phyloP scores from a whole-genome alignment of 2,888 invertebrate genomes.

The Strigamia maritima region DNA sequence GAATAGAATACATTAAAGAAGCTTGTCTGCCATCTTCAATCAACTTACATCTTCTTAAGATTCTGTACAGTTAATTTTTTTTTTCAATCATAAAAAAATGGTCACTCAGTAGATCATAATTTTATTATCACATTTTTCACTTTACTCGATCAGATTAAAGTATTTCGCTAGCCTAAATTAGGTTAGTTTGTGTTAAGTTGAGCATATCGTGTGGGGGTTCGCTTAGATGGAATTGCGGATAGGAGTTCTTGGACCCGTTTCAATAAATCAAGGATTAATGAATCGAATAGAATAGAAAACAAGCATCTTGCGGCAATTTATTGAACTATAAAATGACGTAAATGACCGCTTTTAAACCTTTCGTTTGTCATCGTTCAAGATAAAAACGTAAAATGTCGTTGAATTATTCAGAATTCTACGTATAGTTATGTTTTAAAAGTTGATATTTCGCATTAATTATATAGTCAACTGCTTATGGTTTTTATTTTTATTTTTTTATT shows the following conservation, averaged over 20 bases:
- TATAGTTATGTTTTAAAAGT: neutral
- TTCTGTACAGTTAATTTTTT: neutral
- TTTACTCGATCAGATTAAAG: neutral
- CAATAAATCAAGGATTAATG: neutral
- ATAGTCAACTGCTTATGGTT: neutral
- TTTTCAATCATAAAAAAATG: neutral
- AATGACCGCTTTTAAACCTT: neutral
- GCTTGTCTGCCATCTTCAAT: neutral
- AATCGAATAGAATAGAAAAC: neutral
- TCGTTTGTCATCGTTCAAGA: neutral
- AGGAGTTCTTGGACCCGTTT: neutral
- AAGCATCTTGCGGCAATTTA: neutral
- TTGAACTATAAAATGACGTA: neutral
- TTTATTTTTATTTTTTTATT: neutral
- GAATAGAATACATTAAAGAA: neutral
- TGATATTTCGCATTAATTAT: neutral
- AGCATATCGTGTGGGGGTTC: neutral
- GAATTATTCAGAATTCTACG: neutral
- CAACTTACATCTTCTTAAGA: neutral
- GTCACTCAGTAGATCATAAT: neutral
- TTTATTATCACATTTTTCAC: neutral
- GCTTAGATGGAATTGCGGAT: neutral
- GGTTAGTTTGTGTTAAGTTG: neutral
- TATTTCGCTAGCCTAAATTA: neutral
- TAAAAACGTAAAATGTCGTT: neutral